phyloP scores from a whole-genome alignment of 2,888 invertebrate genomes.

The Tenthredo notha region DNA sequence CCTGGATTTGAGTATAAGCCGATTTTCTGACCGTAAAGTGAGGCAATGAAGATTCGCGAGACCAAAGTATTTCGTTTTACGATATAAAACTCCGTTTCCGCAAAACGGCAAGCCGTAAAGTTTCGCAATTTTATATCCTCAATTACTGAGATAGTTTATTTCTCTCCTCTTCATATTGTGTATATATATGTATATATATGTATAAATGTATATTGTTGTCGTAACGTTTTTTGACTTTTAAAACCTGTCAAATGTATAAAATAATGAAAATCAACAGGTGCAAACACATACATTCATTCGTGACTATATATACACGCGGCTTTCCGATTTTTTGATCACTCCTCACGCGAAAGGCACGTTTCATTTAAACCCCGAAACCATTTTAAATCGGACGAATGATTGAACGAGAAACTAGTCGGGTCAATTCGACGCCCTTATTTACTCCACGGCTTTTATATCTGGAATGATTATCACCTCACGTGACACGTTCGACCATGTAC shows the following conservation, averaged over 20 bases:
- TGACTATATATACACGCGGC: background rate
- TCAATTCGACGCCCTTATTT: slow-evolving; percentile 14
- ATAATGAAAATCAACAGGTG: slow-evolving; percentile 46
- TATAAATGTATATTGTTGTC: background rate
- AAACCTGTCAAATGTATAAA: slow-evolving; percentile 2
- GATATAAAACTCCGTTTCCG: background rate
- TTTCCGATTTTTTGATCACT: background rate
- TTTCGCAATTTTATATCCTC: slow-evolving; percentile 3
- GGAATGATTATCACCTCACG: slow-evolving; percentile 8
- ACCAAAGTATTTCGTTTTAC: slow-evolving; percentile 8
- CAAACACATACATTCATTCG: background rate
- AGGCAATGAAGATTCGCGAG: background rate
- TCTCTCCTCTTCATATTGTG: background rate
- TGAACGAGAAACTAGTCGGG: slow-evolving; percentile 8
- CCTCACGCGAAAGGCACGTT: background rate
- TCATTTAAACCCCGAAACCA: background rate
- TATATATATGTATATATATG: background rate
- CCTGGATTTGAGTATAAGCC: slow-evolving; percentile 11
- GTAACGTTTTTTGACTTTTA: background rate
- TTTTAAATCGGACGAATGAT: slow-evolving; percentile 32
- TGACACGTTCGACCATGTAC: background rate
- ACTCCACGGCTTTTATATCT: background rate
- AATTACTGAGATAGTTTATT: slow-evolving; percentile 11
- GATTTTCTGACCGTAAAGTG: slow-evolving; percentile 37
- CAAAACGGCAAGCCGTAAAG: slow-evolving; percentile 16